phyloP scores from a whole-genome alignment of 2,888 invertebrate genomes.

The Coleophora flavipennella region DNA sequence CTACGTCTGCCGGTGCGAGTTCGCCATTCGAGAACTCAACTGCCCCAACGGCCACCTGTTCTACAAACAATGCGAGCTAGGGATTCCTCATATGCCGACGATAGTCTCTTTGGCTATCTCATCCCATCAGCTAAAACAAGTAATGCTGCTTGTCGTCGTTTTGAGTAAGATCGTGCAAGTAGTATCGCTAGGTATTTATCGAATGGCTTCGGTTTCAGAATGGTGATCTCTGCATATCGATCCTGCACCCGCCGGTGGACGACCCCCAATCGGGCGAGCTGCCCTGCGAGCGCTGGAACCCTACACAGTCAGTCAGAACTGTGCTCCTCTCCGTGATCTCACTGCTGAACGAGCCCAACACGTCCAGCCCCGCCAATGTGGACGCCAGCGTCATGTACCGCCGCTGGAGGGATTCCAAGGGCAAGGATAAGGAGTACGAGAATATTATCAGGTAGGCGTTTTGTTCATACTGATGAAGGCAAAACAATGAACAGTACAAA shows the following conservation, averaged over 20 bases:
- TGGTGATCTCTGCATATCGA: conserved; percentile 99
- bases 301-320: conserved; percentile 99
- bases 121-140: too few species aligned
- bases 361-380: conserved; percentile 99
- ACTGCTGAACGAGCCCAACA: conserved; percentile 98
- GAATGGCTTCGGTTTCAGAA: conserved; percentile 76
- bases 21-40: too few species aligned
- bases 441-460: conserved; percentile 91
- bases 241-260: conserved; percentile 98
- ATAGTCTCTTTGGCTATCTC: too few species aligned
- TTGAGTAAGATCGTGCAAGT: too few species aligned
- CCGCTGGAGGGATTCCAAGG: conserved; percentile 98
- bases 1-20: too few species aligned
- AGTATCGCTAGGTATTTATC: too few species aligned
- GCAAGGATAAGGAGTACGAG: conserved; percentile 98
- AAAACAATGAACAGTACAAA: too few species aligned
- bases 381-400: conserved; percentile 99
- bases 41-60: too few species aligned
- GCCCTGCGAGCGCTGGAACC: conserved; percentile 99
- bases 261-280: conserved; percentile 99
- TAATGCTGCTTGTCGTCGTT: too few species aligned
- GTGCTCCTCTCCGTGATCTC: conserved; percentile 98
- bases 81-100: too few species aligned
- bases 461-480: too few species aligned
- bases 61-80: too few species aligned